Conservation (phyloP, 2,113 vertebrate genomes). For the Equus przewalskii region DNA sequence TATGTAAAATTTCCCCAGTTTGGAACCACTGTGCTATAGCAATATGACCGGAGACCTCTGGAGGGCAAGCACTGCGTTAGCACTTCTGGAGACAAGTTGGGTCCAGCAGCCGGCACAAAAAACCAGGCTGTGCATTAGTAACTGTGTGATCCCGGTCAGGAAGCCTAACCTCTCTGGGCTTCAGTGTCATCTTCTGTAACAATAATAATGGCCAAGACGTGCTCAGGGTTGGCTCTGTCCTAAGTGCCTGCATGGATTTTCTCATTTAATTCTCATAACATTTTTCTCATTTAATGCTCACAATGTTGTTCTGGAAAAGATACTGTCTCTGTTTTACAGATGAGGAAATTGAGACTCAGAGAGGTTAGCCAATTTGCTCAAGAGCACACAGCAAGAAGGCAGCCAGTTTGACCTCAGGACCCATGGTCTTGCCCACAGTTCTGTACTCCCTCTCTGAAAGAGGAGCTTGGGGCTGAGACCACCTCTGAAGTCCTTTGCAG, state of each 20-base stretch:
- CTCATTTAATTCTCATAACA: background rate
- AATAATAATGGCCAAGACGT: too few relatives aligned
- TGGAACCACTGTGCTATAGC: background rate
- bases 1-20: background rate
- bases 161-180: background rate
- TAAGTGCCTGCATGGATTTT: background rate
- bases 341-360: background rate
- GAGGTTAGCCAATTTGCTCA: background rate
- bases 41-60: background rate
- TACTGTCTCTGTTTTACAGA: background rate
- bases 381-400: background rate
- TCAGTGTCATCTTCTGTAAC: background rate
- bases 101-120: background rate
- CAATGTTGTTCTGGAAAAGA: background rate
- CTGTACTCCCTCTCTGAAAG: background rate
- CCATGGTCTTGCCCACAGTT: background rate
- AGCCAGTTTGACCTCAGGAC: background rate
- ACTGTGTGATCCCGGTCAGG: background rate
- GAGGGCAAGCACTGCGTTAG: background rate
- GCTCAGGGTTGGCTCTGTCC: background rate
- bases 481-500: background rate
- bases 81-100: background rate
- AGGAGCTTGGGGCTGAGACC: background rate
- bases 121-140: background rate
- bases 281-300: background rate